Evolutionary conservation across 2,113 vertebrate genomes (phyloP).

Genomic region (Amblyornis subalaris): DNA sequence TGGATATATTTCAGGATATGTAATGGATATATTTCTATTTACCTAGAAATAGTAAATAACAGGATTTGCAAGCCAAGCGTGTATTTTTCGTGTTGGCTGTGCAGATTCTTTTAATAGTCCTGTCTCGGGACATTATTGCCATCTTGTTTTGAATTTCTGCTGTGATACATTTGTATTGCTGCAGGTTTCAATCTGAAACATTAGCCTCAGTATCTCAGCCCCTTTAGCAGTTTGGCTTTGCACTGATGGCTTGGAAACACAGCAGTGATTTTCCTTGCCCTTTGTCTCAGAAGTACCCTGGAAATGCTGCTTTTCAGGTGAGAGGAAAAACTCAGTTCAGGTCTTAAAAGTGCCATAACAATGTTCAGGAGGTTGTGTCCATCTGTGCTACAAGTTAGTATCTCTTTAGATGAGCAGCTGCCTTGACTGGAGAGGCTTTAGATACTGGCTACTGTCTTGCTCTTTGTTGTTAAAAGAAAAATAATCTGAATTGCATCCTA

Average conservation of each 20-base stretch:
- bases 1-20: background rate
- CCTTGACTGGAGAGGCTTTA: background rate
- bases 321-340: background rate
- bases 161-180: accelerated
- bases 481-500: background rate
- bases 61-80: background rate
- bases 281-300: background rate
- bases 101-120: background rate
- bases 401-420: background rate
- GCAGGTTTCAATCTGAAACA: background rate
- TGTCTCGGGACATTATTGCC: background rate
- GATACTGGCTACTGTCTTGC: background rate
- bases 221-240: background rate
- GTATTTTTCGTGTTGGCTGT: background rate
- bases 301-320: accelerated
- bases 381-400: background rate
- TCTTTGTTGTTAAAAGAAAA: background rate
- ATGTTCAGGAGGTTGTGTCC: background rate
- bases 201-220: background rate
- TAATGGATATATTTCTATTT: background rate
- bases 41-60: background rate
- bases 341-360: background rate
- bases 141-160: background rate
- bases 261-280: background rate
- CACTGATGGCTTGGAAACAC: background rate